These are phyloP conservation scores for Natator depressus DNA, from an alignment of 2,113 vertebrate genomes.

Conservation along the genomic window DNA sequence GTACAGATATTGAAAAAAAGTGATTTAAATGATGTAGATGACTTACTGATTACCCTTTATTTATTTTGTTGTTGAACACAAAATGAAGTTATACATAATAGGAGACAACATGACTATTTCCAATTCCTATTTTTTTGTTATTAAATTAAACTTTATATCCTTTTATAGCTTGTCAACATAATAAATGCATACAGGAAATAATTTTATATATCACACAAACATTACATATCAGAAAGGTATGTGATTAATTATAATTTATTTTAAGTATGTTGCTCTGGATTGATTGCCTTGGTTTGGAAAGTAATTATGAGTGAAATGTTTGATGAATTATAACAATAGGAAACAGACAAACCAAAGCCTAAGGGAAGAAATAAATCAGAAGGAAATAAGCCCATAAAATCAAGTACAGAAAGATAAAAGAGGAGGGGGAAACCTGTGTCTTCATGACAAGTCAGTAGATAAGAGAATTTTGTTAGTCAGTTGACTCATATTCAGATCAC, in stretches of 20 bases:
- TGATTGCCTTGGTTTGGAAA: conserved; percentile 61
- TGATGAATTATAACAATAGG: conserved; percentile 45
- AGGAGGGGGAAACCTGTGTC: not conserved
- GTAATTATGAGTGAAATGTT: conserved; percentile 47
- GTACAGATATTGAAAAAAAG: not conserved
- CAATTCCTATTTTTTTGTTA: conserved; percentile 44
- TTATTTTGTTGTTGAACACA: not conserved
- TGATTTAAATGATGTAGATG: conserved; percentile 7
- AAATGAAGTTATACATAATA: conserved; percentile 1
- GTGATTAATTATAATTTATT: conserved; percentile 45
- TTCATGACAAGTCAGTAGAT: not conserved
- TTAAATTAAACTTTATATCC: conserved; percentile 43
- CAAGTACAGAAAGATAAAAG: conserved; percentile 11
- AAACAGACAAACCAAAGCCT: conserved; percentile 36
- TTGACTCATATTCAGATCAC: not conserved
- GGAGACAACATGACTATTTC: conserved; percentile 9
- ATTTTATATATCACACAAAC: conserved; percentile 25
- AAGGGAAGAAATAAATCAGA: conserved; percentile 51
- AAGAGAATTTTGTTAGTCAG: not conserved
- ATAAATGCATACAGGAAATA: conserved; percentile 51
- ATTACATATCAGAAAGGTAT: conserved; percentile 17
- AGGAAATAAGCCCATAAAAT: conserved; percentile 32
- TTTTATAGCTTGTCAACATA: conserved; percentile 42
- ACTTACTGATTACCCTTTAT: conserved; percentile 4
- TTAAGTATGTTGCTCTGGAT: conserved; percentile 47